Evolutionary conservation across 2,888 invertebrate species (phyloP), one percentile per base, ranked within the genome.

Genomic region (Synanthedon andrenaeformis): DNA sequence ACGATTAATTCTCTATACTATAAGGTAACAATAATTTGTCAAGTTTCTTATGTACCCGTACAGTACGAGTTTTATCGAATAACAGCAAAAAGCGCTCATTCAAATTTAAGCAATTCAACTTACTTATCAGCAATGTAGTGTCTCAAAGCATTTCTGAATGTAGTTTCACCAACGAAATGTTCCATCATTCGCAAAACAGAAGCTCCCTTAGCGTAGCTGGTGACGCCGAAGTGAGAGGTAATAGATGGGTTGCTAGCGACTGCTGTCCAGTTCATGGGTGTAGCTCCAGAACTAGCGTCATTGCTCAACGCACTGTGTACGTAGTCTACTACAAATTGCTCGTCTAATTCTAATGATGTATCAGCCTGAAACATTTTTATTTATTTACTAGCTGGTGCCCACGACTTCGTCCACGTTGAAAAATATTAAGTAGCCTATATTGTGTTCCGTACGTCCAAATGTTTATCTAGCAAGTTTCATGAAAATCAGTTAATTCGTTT

Each of bases 141-240:
- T 60, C 84, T 81, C 51, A 93, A 67, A 3, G 91, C 90, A 49
- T 69, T 72, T 60, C 86, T 78, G 69, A 93, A 94, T 0, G 79
- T 80, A 0, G 71, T 72, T 0, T 70, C 64, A 10, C 92, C 91
- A 51, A 92, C 79, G 10, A 90, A 81, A 62, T 92, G 90, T 59
- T 90, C 89, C 58, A 93, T 68, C 92, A 92, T 94, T 54, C 90
- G 89, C 23, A 94, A 82, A 0, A 92, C 88, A 0, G 89, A 74
- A 48, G 85, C 89, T 28, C 91, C 92, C 69, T 94, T 94, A 49
- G 89, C 90, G 62, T 94, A 94, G 6, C 92, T 90, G 53, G 93
- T 91, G 17, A 78, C 80, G 64, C 91, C 91, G 67, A 94, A 94
- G 75, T 91, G 91, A 0, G 81, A 74, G 3, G 74, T 69, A 11